Evolutionary conservation across 2,888 invertebrate genomes (phyloP).

Genomic region (Rhabditoides inermis): DNA sequence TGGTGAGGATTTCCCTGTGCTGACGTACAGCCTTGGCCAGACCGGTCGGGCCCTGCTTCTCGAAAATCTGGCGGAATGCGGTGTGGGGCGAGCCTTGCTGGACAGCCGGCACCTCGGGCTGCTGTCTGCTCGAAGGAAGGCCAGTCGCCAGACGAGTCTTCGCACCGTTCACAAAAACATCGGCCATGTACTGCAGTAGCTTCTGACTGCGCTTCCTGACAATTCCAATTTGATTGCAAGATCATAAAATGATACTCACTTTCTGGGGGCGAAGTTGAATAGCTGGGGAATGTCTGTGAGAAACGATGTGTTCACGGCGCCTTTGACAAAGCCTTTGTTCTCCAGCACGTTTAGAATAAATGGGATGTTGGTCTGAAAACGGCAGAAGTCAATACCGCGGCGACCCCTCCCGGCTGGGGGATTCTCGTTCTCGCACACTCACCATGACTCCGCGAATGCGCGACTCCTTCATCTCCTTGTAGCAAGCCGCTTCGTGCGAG

Average conservation of each 20-base stretch:
- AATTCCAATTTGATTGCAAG: no score
- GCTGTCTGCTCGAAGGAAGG: conserved; percentile 71
- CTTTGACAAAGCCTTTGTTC: conserved; percentile 87
- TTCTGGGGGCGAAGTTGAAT: conserved; percentile 76
- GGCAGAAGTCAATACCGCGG: not conserved
- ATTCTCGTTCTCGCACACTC: no score
- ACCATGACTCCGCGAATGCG: conserved; percentile 88
- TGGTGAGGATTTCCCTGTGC: conserved; percentile 81
- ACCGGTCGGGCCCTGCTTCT: conserved; percentile 78
- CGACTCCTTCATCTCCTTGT: conserved; percentile 88
- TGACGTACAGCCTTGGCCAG: conserved; percentile 85
- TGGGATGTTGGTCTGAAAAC: conserved; percentile 78
- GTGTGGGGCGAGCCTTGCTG: conserved; percentile 68
- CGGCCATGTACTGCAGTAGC: conserved; percentile 78
- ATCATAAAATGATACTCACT: no score
- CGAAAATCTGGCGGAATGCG: conserved; percentile 76
- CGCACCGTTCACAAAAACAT: conserved; percentile 86
- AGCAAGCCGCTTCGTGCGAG: conserved; percentile 76
- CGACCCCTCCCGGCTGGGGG: no score
- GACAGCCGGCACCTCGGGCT: conserved; percentile 71
- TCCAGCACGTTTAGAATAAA: conserved; percentile 88
- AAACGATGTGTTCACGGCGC: conserved; percentile 87
- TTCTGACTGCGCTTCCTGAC: conserved; percentile 92
- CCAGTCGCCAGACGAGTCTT: conserved; percentile 79
- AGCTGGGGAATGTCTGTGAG: conserved; percentile 88